Conservation (phyloP, 2,797 vertebrate genomes). For the Graptemys geographica region DNA sequence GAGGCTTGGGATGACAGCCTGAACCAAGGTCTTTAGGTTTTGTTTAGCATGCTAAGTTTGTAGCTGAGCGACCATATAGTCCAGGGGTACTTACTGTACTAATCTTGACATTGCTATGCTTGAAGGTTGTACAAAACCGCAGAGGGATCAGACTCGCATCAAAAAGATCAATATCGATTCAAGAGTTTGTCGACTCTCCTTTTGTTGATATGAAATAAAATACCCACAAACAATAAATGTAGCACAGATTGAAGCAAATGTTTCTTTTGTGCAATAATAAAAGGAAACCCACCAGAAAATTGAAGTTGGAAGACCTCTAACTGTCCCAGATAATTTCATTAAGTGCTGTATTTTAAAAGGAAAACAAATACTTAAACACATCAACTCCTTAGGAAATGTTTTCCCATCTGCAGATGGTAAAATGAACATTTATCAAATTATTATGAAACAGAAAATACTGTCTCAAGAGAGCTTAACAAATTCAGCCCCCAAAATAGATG, state of each 20-base stretch:
- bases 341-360: neutral
- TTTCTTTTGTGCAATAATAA: neutral
- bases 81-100: neutral
- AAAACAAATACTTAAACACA: neutral
- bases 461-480: neutral
- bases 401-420: accelerated
- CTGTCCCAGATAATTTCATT: neutral
- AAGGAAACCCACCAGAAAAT: neutral
- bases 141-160: neutral
- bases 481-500: neutral
- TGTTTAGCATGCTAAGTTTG: accelerated
- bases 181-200: accelerated
- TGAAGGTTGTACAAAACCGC: neutral
- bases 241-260: neutral
- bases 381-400: neutral
- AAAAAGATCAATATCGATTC: neutral
- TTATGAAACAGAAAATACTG: neutral
- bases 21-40: accelerated
- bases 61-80: accelerated
- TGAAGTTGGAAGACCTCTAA: slow-evolving; percentile 3
- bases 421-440: accelerated
- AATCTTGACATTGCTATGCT: accelerated
- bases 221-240: neutral
- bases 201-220: accelerated
- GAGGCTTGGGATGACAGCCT: accelerated